Base-by-base conservation (phyloP, 2,888 invertebrate species). In the Hymenopus coronatus region DNA sequence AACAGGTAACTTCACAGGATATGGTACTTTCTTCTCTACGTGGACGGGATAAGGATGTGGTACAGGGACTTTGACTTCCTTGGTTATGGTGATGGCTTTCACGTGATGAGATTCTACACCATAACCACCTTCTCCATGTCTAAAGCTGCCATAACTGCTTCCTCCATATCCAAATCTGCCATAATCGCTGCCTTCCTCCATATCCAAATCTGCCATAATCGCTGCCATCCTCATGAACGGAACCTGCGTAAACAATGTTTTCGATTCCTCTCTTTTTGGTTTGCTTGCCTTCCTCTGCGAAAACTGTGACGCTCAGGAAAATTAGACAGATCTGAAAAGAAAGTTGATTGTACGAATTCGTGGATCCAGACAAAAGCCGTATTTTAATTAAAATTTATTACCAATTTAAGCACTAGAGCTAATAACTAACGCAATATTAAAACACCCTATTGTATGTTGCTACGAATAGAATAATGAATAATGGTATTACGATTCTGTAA, bases 81-180 rank as follows among this genome's bases (percentile, higher is more conserved):
- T 87, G 87, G 87, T 87, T 81, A 87, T 87, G 82, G 54, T 87
- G 20, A 54, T 70, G 28, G 82, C 87, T 33, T 87, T 87, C 9
- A 87, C 40, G 40, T 86, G 81, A 27, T 87, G 87, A 30, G 33
- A 33, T 25, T 87, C 87, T 25, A 30, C 86, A 20, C 86, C 83
- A 15, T 7, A 8, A 83, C 27, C 27, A 27, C 28, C 1, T 20
- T 20, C 54, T 20, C 54, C 54, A 70, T 70, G 20, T 70, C 2
- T 20, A 20, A 70, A 70, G 3, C 20, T 6, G 15, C 54, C 54
- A 6, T 70, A 70, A 20, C 54, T 6, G 6, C 20, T 25, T 25
- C 20, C 84, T 28, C 30, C 81, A 8, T 30, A 27, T 15, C 20
- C 81, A 30, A 70, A 81, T 0, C 25, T 70, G 20, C n/a, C 86